These are phyloP conservation scores for Terebella lapidaria DNA, from an alignment of 2,888 invertebrate species.

Conservation along the genomic window DNA sequence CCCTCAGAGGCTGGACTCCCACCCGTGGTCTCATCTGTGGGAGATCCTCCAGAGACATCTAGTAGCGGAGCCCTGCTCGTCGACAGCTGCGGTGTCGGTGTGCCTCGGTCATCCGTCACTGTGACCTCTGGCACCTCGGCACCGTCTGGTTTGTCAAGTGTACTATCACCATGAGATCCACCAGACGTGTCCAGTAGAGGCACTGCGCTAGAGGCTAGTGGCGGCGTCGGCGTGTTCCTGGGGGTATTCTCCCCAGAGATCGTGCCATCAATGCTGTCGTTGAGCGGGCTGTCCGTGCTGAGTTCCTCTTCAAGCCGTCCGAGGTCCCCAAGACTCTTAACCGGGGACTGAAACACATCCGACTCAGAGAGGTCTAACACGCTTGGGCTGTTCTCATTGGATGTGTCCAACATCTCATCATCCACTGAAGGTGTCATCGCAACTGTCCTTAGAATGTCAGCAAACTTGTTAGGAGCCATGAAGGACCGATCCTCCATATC, in stretches of 20 bases:
- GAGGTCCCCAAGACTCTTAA: background rate
- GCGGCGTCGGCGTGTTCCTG: background rate
- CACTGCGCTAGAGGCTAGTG: background rate
- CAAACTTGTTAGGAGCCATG: slow-evolving; percentile 8
- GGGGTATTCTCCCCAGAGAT: background rate
- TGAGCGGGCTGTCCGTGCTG: background rate
- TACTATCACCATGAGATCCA: background rate
- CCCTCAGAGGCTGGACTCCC: background rate
- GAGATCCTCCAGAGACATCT: no score
- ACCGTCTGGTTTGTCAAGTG: background rate
- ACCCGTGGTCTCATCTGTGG: no score
- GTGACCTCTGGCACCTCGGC: background rate
- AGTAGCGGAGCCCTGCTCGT: background rate
- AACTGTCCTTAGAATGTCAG: background rate
- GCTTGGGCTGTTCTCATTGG: background rate
- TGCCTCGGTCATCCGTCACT: background rate
- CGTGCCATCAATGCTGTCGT: background rate
- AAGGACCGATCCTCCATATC: slow-evolving; percentile 12
- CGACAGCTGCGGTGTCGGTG: background rate
- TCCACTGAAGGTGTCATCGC: background rate
- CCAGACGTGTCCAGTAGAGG: no score
- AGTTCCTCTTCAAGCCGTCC: background rate
- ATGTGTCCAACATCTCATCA: background rate
- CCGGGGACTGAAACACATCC: background rate
- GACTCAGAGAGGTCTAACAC: background rate